Conservation (phyloP, 2,888 invertebrate genomes). For the Anthoptus insignis region DNA sequence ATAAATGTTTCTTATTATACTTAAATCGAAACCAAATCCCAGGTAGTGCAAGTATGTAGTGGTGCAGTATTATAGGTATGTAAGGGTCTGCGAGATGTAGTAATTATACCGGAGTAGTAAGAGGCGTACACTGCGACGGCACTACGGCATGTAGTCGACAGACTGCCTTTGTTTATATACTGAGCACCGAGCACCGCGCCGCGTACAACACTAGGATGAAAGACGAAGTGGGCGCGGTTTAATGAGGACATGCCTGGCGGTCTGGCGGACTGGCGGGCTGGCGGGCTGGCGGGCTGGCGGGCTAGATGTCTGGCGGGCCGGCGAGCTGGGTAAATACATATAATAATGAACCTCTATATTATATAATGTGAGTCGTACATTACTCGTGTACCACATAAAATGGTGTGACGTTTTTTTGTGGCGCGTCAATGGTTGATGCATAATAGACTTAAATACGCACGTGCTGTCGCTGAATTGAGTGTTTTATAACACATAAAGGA, state of each 20-base stretch:
- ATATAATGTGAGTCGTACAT: neutral
- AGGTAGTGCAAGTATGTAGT: too few relatives aligned
- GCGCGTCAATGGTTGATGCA: neutral
- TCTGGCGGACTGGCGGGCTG: conserved; percentile 2
- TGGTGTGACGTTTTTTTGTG: neutral
- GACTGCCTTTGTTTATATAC: conserved; percentile 20
- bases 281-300: conserved; percentile 9
- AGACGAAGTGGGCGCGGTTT: conserved; percentile 28
- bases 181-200: conserved; percentile 5
- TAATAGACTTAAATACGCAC: neutral
- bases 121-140: conserved; percentile 19
- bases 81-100: neutral
- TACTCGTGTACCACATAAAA: neutral
- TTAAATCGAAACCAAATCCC: too few relatives aligned
- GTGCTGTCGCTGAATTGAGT: conserved; percentile 2
- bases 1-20: too few relatives aligned
- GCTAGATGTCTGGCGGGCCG: neutral
- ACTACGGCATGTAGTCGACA: conserved; percentile 7
- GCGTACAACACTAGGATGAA: conserved; percentile 24
- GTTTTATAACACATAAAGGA: neutral
- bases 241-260: conserved; percentile 14
- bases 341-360: conserved; percentile 20
- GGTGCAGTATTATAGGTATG: neutral
- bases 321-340: conserved; percentile 1
- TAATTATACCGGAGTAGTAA: too few relatives aligned